Conservation (phyloP, 2,888 invertebrate genomes). For the Anagyrus pseudococci region DNA sequence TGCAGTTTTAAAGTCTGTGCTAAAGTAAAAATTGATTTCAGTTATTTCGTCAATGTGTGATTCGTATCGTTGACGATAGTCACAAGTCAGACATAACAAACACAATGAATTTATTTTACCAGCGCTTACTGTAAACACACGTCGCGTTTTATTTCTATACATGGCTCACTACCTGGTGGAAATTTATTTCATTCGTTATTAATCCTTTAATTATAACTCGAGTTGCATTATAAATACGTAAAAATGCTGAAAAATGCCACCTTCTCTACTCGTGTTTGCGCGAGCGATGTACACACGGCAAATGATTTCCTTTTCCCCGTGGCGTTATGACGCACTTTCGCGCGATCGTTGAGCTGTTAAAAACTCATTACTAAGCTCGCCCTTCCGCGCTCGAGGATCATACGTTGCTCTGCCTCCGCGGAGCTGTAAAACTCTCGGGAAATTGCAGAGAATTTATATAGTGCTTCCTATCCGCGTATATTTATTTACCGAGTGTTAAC, state of each 20-base stretch:
- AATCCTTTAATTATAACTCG: too few relatives aligned
- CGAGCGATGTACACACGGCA: too few relatives aligned
- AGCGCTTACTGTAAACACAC: too few relatives aligned
- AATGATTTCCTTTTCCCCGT: too few relatives aligned
- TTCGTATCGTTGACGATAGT: constrained; percentile 41
- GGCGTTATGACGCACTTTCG: not conserved
- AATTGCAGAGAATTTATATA: constrained; percentile 27
- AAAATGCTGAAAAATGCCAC: not conserved
- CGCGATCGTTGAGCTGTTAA: too few relatives aligned
- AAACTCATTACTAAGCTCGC: not conserved
- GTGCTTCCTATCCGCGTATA: too few relatives aligned
- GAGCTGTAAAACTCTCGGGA: constrained; percentile 15
- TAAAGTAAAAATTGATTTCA: constrained; percentile 44
- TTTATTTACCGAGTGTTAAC: not conserved
- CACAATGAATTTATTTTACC: too few relatives aligned
- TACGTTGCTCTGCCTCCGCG: not conserved
- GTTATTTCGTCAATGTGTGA: constrained; percentile 47
- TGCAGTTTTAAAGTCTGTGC: constrained; percentile 55
- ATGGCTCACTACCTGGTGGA: too few relatives aligned
- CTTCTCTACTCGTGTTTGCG: too few relatives aligned
- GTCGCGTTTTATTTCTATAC: too few relatives aligned
- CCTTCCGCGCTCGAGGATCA: not conserved
- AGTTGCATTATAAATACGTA: too few relatives aligned
- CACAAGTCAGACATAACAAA: constrained; percentile 43
- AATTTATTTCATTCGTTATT: not conserved